phyloP scores from a whole-genome alignment of 2,113 vertebrate genomes.

The Strix aluco region DNA sequence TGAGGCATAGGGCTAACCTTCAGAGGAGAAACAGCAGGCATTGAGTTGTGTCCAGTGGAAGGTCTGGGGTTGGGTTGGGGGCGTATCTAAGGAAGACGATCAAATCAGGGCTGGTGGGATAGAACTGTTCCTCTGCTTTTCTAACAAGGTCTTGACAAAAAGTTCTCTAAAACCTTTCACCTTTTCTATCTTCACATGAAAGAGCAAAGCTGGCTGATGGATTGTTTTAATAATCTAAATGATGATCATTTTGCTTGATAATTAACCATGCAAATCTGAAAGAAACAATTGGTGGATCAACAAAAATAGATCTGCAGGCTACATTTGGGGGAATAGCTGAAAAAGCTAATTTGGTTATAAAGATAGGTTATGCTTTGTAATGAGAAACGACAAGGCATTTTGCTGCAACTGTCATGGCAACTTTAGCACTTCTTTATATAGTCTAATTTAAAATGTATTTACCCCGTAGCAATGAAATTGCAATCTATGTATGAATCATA shows the following conservation, averaged over 20 bases:
- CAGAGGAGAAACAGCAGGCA: not conserved
- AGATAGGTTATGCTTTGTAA: conserved; percentile 35
- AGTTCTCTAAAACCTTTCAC: not conserved
- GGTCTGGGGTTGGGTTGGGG: not conserved
- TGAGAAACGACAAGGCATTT: conserved; percentile 19
- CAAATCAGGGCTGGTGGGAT: not conserved
- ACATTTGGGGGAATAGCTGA: not conserved
- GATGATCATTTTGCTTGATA: conserved; percentile 10
- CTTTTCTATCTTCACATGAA: not conserved
- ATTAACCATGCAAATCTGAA: conserved; percentile 18
- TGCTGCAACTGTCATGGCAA: conserved; percentile 37
- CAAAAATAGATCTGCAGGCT: conserved; percentile 36
- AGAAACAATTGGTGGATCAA: conserved; percentile 21
- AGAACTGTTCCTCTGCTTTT: not conserved
- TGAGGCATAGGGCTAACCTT: not conserved
- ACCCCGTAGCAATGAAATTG: not conserved
- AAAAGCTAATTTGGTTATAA: conserved; percentile 46
- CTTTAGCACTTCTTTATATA: conserved; percentile 10
- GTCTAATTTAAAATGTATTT: conserved; percentile 52
- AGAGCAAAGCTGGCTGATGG: not conserved
- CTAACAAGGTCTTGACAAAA: not conserved
- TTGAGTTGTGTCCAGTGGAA: not conserved
- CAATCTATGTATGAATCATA: conserved; percentile 14
- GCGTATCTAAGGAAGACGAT: not conserved
- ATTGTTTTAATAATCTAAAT: conserved; percentile 33